Percentiles rank a stretch among this genome's conserved stretches.
These are phyloP conservation scores for Sminthurides aquaticus DNA, from an alignment of 2,888 invertebrate species.

Conservation along the genomic window DNA sequence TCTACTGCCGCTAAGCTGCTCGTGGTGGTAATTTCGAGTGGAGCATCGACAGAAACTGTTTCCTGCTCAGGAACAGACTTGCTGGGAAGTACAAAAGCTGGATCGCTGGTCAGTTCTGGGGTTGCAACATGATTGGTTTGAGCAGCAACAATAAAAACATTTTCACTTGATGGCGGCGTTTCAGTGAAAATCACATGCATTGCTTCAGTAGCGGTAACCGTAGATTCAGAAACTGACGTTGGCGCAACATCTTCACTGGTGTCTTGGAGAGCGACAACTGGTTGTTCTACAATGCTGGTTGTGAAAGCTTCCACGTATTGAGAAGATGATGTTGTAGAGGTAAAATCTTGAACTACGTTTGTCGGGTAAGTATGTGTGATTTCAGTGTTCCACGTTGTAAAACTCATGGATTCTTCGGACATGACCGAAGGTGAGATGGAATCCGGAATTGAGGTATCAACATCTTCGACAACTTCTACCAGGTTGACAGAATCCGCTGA, in stretches of 20 bases:
- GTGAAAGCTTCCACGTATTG: too few relatives aligned
- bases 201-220: neutral
- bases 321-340: neutral
- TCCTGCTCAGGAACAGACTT: conserved; percentile 1
- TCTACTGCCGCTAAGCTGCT: too few relatives aligned
- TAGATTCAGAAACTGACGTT: neutral
- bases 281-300: too few relatives aligned
- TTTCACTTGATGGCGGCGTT: too few relatives aligned
- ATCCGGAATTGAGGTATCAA: neutral
- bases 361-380: neutral
- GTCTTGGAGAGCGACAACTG: too few relatives aligned
- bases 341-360: neutral
- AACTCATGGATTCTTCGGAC: neutral
- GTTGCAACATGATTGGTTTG: too few relatives aligned
- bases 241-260: too few relatives aligned
- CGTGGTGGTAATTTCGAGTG: too few relatives aligned
- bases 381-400: neutral
- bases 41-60: neutral
- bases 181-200: too few relatives aligned
- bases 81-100: too few relatives aligned
- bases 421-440: neutral
- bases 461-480: neutral
- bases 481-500: neutral
- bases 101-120: too few relatives aligned
- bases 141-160: too few relatives aligned